These are phyloP conservation scores for Aselliscus stoliczkanus DNA, from an alignment of 2,797 vertebrate species.

Conservation along the genomic window DNA sequence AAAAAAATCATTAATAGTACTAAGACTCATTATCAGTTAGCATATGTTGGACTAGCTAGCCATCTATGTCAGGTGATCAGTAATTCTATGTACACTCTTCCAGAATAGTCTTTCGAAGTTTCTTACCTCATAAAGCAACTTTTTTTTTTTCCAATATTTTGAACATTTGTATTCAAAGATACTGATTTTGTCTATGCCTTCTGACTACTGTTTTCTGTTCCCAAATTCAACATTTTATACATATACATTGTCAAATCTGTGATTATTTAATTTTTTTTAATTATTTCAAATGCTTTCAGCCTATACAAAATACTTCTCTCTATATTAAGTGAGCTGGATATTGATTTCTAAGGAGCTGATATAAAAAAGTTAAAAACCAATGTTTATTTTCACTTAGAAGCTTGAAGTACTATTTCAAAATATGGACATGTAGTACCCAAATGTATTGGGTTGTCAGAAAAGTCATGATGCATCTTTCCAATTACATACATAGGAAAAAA, in stretches of 20 bases:
- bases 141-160: neutral
- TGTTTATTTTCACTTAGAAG: neutral
- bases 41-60: neutral
- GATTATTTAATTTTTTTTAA: neutral
- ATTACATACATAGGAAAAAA: too few relatives aligned
- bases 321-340: neutral
- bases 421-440: neutral
- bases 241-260: neutral
- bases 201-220: neutral
- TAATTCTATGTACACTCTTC: neutral
- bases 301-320: neutral
- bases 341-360: neutral
- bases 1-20: neutral
- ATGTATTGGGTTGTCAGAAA: too few relatives aligned
- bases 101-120: neutral
- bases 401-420: neutral
- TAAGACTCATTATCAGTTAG: neutral
- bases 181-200: neutral
- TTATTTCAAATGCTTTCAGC: neutral
- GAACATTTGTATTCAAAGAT: neutral
- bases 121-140: neutral
- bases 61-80: neutral
- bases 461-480: too few relatives aligned
- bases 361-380: neutral
- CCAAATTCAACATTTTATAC: neutral